phyloP scores from a whole-genome alignment of 1,140 invertebrate genomes.

The Ips typographus region DNA sequence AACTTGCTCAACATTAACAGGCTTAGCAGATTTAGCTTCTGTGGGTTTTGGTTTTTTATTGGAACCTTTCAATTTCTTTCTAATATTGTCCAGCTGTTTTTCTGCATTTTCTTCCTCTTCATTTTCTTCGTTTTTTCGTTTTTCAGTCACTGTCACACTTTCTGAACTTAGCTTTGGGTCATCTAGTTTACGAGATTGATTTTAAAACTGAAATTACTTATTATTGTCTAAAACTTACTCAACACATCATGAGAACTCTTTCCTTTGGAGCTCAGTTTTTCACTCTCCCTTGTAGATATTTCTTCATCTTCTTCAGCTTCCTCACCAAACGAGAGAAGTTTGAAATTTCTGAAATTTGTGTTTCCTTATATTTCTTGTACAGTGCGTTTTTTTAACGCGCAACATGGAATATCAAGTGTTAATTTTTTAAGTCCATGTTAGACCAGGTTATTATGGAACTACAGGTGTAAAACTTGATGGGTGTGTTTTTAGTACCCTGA shows the following conservation, averaged over 20 bases:
- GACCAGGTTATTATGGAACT: too few species aligned
- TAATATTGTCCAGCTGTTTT: conserved; percentile 58
- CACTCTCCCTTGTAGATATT: conserved; percentile 70
- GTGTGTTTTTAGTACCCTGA: too few species aligned
- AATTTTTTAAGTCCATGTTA: too few species aligned
- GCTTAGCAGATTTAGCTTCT: background rate
- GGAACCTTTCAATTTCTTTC: conserved; percentile 53
- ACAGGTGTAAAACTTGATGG: too few species aligned
- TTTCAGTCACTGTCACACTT: conserved; percentile 48
- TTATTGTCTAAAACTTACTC: conserved; percentile 38
- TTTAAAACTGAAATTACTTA: background rate
- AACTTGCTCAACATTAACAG: conserved; percentile 40
- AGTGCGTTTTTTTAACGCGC: too few species aligned
- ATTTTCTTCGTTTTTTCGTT: conserved; percentile 47
- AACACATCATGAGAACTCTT: conserved; percentile 94
- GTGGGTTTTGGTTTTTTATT: conserved; percentile 48
- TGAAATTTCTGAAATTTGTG: conserved; percentile 79
- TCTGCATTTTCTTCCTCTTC: conserved; percentile 54
- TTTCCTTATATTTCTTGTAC: too few species aligned
- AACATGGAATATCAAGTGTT: too few species aligned
- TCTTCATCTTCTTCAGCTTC: conserved; percentile 98
- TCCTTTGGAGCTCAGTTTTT: conserved; percentile 69
- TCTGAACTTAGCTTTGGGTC: conserved; percentile 86
- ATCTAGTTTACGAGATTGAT: conserved; percentile 48
- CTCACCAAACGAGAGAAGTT: conserved; percentile 93